These are phyloP conservation scores for Menidia beryllina DNA, from an alignment of 2,113 vertebrate species.

Conservation along the genomic window DNA sequence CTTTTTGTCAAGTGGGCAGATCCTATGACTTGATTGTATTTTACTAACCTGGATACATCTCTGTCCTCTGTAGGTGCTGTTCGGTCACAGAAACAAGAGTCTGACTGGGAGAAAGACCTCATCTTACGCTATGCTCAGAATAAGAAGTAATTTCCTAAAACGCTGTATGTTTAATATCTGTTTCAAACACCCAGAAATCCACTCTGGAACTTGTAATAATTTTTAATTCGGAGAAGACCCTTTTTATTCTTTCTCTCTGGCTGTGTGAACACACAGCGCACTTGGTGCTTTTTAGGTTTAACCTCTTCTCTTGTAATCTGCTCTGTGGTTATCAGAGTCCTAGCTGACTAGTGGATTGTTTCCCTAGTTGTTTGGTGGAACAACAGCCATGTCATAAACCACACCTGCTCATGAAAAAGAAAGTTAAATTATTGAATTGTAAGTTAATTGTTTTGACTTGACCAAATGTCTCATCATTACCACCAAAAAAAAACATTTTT, in stretches of 20 bases:
- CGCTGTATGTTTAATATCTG: not conserved
- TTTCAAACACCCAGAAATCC: no score
- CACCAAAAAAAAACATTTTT: no score
- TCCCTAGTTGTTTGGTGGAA: not conserved
- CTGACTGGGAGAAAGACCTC: conserved; percentile 75
- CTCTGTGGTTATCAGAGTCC: not conserved
- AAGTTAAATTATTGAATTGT: no score
- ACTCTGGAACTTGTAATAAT: no score
- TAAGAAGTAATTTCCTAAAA: conserved; percentile 38
- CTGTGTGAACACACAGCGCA: no score
- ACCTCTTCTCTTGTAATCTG: no score
- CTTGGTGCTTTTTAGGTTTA: no score
- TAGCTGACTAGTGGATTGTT: not conserved
- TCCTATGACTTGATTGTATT: not conserved
- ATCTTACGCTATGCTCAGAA: conserved; percentile 66
- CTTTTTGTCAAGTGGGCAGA: not conserved
- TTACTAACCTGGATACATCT: not conserved
- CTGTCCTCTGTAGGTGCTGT: conserved; percentile 38
- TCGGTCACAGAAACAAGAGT: conserved; percentile 40
- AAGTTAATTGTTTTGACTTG: no score
- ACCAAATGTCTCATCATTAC: no score
- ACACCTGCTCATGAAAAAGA: not conserved
- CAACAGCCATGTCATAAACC: not conserved
- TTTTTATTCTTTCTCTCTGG: no score
- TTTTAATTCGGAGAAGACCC: no score